Conservation (phyloP, 37 sponge, comb jelly and placozoan genomes). For the Agelas oroides region DNA sequence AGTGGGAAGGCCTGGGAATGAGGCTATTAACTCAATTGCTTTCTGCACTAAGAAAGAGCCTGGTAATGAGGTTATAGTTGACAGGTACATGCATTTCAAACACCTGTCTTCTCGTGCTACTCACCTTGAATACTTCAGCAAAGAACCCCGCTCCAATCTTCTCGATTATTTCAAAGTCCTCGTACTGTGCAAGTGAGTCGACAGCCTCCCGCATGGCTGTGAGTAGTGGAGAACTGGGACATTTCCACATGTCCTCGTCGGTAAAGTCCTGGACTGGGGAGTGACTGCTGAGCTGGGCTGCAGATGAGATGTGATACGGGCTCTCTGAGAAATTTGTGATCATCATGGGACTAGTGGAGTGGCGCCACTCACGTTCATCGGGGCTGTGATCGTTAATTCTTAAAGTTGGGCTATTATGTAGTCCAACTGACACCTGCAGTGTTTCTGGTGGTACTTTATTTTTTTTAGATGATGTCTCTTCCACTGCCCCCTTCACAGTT, state of each 20-base stretch:
- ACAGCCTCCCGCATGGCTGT: conserved; percentile 74
- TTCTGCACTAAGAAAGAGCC: too few relatives aligned
- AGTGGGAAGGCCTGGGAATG: too few relatives aligned
- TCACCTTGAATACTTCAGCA: conserved; percentile 91
- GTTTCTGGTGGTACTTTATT: too few relatives aligned
- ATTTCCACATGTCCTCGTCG: background rate
- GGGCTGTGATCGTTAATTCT: background rate
- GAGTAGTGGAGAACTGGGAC: conserved; percentile 75
- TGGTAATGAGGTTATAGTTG: too few relatives aligned
- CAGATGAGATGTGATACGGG: background rate
- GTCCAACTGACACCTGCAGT: background rate
- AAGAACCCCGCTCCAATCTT: conserved; percentile 86
- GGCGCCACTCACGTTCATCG: background rate
- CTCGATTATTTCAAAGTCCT: conserved; percentile 81
- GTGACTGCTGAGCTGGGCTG: too few relatives aligned
- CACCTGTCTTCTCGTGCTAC: too few relatives aligned
- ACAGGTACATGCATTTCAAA: too few relatives aligned
- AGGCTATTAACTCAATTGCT: too few relatives aligned
- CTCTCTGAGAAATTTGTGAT: background rate
- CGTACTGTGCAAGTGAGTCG: conserved; percentile 58
- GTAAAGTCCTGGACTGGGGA: background rate
- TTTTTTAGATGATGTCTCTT: too few relatives aligned
- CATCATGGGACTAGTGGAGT: background rate
- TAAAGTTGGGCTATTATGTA: background rate
- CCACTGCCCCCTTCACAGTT: too few relatives aligned